Evolutionary conservation across 2,888 invertebrate species (phyloP), one percentile per base, ranked within the genome.

Genomic region (Ramazzottius varieornatus): DNA sequence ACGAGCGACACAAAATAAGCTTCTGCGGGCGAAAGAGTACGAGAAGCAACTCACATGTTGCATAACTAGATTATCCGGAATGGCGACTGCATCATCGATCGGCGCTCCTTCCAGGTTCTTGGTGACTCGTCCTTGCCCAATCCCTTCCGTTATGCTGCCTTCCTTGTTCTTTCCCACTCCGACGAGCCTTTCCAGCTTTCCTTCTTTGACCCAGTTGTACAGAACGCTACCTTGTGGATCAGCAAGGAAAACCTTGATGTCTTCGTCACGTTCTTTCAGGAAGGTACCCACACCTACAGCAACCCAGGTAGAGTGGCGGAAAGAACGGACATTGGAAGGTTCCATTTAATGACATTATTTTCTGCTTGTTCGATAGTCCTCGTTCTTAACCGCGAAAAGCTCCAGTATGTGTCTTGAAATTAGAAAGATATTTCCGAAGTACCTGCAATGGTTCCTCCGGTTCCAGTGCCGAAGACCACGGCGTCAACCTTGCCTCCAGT

Each of bases 81-180:
- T 70, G 32, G 68, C 68, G 65, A 74, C 67, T 1, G 75, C 75
- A 67, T 74, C 73, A 70, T 76, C 75, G 20, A 76, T 71, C 1
- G 74, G 74, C 20, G 76, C 73, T n/a, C 72, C 74, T 66, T 74
- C 70, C 65, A 76, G 68, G 67, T 76, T 76, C 16, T 73, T 70
- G 34, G 76, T 76, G 2, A 76, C 70, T n/a, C 76, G 72, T 63
- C 75, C 75, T 70, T 76, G 76, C 66, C 76, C 76, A 67, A 76
- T 76, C 16, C 76, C 76, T 68, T 76, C 76, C 20, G 75, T 72
- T 29, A 76, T 76, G 32, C 74, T 73, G 46, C 71, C 71, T 40
- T 40, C 8, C 8, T 8, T 8, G 4, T 29, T 29, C 4, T 16
- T 29, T 20, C 33, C 32, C 32, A 20, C 65, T 1, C 74, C 75